Conservation (phyloP, 2,888 invertebrate species). For the Melieria crassipennis region DNA sequence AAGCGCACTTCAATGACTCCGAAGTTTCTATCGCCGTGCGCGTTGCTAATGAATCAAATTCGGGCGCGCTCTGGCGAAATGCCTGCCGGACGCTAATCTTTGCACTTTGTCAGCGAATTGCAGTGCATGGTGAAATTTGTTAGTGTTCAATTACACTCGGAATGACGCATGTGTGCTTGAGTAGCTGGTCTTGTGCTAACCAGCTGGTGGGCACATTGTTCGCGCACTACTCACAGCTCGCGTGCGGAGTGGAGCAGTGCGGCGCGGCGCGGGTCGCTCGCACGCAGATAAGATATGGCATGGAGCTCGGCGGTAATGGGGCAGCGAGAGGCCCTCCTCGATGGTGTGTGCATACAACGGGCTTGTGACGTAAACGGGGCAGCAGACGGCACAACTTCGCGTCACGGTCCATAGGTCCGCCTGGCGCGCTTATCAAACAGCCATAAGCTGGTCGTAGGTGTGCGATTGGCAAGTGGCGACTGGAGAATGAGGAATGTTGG, state of each 20-base stretch:
- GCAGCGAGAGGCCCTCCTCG: no score
- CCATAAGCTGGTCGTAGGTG: background rate
- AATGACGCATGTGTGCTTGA: background rate
- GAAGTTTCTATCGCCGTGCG: background rate
- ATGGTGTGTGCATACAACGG: no score
- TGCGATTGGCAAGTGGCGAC: no score
- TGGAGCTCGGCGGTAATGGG: background rate
- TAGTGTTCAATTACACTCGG: background rate
- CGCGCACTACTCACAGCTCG: no score
- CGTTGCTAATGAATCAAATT: background rate
- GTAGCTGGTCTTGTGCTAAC: background rate
- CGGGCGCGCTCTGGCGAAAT: background rate
- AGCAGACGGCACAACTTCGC: background rate
- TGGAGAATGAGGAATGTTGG: no score
- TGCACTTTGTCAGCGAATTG: background rate
- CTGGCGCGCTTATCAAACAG: conserved; percentile 10
- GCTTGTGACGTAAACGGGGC: no score
- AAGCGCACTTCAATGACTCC: no score
- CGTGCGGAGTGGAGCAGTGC: no score
- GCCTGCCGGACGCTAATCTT: background rate
- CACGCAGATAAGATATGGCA: background rate
- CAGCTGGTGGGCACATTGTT: no score
- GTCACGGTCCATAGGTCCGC: conserved; percentile 23
- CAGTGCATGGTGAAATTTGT: background rate
- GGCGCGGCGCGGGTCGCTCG: background rate